Conservation (phyloP, 2,113 vertebrate species). For the Anolis sagrei region DNA sequence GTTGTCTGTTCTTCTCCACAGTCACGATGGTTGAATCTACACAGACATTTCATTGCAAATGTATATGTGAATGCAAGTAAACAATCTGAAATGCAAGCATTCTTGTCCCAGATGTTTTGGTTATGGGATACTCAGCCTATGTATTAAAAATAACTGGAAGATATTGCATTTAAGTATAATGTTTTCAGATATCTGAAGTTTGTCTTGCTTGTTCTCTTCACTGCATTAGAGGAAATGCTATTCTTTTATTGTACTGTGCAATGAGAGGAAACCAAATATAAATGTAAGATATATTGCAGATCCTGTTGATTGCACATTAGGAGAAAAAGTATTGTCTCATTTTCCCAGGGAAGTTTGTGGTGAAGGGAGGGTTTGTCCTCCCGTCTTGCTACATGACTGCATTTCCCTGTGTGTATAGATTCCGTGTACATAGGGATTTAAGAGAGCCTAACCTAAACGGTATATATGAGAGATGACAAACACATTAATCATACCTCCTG, state of each 20-base stretch:
- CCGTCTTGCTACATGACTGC: neutral
- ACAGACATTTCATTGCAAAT: too few species aligned
- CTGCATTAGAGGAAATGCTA: too few species aligned
- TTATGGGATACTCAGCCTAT: too few species aligned
- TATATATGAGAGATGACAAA: constrained; percentile 70
- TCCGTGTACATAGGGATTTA: constrained; percentile 2
- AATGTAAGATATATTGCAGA: neutral
- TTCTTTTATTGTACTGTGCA: neutral
- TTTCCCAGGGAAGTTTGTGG: neutral
- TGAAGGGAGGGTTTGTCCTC: neutral
- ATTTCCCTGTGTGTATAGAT: constrained; percentile 3
- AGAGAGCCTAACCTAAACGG: constrained; percentile 43
- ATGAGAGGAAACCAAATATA: neutral
- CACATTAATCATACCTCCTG: constrained; percentile 56
- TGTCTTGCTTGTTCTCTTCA: neutral
- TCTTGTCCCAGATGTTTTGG: too few species aligned
- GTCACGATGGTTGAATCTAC: too few species aligned
- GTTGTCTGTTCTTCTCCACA: too few species aligned
- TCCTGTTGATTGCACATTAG: neutral
- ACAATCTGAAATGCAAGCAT: too few species aligned
- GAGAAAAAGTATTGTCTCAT: neutral
- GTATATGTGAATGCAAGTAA: too few species aligned
- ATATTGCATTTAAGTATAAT: too few species aligned
- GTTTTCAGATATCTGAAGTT: neutral
- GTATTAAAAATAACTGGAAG: too few species aligned